Percentiles rank a stretch among this genome's conserved stretches.
Conservation (phyloP, 2,113 vertebrate genomes). For the Anseranas semipalmata region DNA sequence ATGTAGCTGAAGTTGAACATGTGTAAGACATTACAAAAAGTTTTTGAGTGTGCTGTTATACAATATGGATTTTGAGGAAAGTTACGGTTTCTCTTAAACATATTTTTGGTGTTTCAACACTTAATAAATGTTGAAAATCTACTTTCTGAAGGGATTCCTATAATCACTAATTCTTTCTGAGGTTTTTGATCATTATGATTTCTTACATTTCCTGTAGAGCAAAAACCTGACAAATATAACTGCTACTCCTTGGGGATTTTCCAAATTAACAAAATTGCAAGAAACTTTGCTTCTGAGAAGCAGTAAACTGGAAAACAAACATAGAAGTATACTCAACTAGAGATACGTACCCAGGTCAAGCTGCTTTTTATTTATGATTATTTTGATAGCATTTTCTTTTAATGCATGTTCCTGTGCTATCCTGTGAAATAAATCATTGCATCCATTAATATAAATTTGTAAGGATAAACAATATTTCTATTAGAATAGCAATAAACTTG, state of each 20-base stretch:
- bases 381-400: slow-evolving; percentile 81
- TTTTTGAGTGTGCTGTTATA: neutral
- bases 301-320: neutral
- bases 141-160: neutral
- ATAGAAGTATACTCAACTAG: neutral
- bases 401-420: slow-evolving; percentile 80
- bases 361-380: slow-evolving; percentile 83
- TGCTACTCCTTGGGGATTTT: neutral
- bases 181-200: neutral
- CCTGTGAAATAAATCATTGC: slow-evolving; percentile 69
- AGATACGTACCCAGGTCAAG: slow-evolving; percentile 79
- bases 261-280: neutral
- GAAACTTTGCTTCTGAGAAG: neutral
- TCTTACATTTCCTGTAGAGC: neutral
- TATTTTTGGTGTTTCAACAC: neutral
- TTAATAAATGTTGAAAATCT: no score
- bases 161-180: neutral
- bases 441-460: neutral
- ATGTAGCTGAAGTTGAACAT: neutral
- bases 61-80: neutral
- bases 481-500: neutral
- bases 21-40: neutral
- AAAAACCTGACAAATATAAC: neutral
- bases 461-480: neutral
- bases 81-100: neutral